Base-by-base conservation (phyloP, 2,888 invertebrate genomes). In the Cheilosia soror region DNA sequence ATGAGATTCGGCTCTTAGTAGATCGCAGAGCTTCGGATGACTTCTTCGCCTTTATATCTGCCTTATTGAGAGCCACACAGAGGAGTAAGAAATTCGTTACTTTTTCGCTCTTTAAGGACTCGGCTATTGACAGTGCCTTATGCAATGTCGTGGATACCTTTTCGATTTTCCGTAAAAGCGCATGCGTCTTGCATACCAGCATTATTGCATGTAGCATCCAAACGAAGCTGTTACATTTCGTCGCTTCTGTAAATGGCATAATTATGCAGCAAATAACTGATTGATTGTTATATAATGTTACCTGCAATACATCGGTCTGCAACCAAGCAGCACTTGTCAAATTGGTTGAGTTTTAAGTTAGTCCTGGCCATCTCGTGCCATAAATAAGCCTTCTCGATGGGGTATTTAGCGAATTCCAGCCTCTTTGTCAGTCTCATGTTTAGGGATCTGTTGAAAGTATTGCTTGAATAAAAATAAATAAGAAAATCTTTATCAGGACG, bases 141-240 rank as follows among this genome's bases (percentile, higher is more conserved):
- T 89, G 87, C 5, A 91, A 83, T 0, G 88, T 88, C 4, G 89
- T 89, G 9, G 88, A 88, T 65, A 88, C 88, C 0, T 89, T 89
- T 63, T 91, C 91, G n/a, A 89, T 88, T 72, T 91, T 90, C 49
- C 89, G 88, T 2, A 90, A 88, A 1, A 90, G 80, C 0, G 91
- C 90, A 66, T 91, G 89, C 0, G 90, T 88, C 63, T 91, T 91
- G 15, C 88, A 89, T 57, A 89, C 87, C 11, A 90, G 15, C 88
- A 91, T 89, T 2, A 88, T 87, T 44, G 89, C 88, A 0, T 90
- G 85, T 13, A 91, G 90, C 29, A 88, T 85, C 91, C 91, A 91
- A n/a, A 90, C 83, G 11, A 83, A 80, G 31, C 90, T 90, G 15
- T 89, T 89, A 65, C 89, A 89, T 0, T 37, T 71, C 31, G 75